Evolutionary conservation across 2,113 vertebrate genomes (phyloP), one percentile per base, ranked within the genome.

Genomic region (Hemiprocne comata): DNA sequence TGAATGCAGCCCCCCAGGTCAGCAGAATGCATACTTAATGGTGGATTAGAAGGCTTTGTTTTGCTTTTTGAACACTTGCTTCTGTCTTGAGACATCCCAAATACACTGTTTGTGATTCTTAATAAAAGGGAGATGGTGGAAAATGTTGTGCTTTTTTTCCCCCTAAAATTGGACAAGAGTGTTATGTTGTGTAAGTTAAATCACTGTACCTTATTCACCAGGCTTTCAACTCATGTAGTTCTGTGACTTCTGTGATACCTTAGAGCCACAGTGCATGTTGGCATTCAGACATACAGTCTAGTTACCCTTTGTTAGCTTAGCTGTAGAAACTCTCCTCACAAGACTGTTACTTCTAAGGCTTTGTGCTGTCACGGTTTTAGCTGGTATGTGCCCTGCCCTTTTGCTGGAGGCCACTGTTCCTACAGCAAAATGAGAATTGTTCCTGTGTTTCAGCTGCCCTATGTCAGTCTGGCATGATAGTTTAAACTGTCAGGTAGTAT

Each of bases 211-310:
- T 77, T 0, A 0, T 44, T 54, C 51, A 26, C 31, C 9, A 60
- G 8, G 2, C 23, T 79, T 9, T 72, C 0, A 1, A 34, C 10
- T 67, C 1, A 1, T 0, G 0, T 53, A 33, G 11, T 57, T 77
- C 20, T 53, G 23, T 55, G 53, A 60, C 33, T 67, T 60, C 48
- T 55, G 24, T 46, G 17, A 24, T 72, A 20, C 29, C 50, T 38
- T 54, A 29, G 31, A 57, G 46, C 40, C n/a, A 6, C 13, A 13
- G 14, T 17, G 34, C 21, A 33, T 24, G 28, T 13, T 85, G 46
- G 1, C 11, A 10, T 70, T 75, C 69, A 31, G 23, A 34, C 14
- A 21, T 2, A 21, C 4, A 40, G 36, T 54, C 13, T 24, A 25
- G 25, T 72, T 81, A 64, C 6, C 25, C 7, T 53, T 23, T 1